A percentile compares a stretch with the other conserved stretches of the same genome.
Conservation (phyloP, 1,140 invertebrate genomes). For the Drosophila nasuta region DNA sequence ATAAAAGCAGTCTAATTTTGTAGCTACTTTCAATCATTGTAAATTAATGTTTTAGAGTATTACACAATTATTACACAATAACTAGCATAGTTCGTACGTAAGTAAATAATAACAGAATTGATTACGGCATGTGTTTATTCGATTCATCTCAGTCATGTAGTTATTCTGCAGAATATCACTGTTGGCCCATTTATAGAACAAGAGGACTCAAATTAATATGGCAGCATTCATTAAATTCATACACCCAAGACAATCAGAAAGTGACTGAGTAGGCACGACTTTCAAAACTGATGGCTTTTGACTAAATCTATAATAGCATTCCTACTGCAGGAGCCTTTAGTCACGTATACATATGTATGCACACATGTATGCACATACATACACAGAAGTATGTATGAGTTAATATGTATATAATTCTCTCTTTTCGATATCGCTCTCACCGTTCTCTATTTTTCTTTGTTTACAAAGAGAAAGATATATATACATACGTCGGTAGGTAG, state of each 20-base stretch:
- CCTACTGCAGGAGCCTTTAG: conserved; percentile 13
- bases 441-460: background rate
- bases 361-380: background rate
- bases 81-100: background rate
- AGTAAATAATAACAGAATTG: too few relatives aligned
- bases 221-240: conserved; percentile 39
- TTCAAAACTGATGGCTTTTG: conserved; percentile 58
- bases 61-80: conserved; percentile 42
- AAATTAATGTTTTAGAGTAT: background rate
- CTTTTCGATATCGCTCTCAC: conserved; percentile 9
- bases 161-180: background rate
- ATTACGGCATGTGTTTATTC: too few relatives aligned
- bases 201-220: conserved; percentile 4
- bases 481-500: conserved; percentile 9
- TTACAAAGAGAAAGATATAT: conserved; percentile 20
- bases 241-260: conserved; percentile 35
- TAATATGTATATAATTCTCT: background rate
- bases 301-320: conserved; percentile 65
- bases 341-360: background rate
- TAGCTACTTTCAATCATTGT: background rate
- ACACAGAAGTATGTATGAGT: background rate
- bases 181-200: background rate
- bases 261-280: conserved; percentile 48
- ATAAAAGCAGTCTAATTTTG: background rate
- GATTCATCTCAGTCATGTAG: background rate